Evolutionary conservation across 1,140 invertebrate genomes (phyloP).

Genomic region (Drosophila chauvacae): DNA sequence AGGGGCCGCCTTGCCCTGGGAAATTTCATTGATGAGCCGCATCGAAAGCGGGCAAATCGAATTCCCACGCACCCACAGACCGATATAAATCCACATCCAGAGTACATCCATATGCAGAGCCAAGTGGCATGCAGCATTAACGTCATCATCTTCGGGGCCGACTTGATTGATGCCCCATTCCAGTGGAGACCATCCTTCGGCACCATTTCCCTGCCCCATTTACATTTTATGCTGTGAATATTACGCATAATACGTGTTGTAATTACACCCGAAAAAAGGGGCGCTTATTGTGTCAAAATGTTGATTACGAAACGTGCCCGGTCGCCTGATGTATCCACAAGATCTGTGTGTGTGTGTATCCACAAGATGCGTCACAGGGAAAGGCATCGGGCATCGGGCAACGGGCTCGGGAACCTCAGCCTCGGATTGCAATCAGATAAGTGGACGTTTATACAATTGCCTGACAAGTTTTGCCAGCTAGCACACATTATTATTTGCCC

Average conservation of each 20-base stretch:
- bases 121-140: constrained; percentile 55
- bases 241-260: constrained; percentile 80
- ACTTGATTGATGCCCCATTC: constrained; percentile 36
- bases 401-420: constrained; percentile 6
- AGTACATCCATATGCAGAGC: constrained; percentile 23
- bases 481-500: constrained; percentile 22
- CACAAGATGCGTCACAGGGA: constrained; percentile 35
- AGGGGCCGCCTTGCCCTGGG: constrained; percentile 52
- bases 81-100: constrained; percentile 30
- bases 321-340: constrained; percentile 32
- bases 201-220: constrained; percentile 46
- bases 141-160: constrained; percentile 37
- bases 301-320: constrained; percentile 76
- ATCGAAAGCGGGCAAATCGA: constrained; percentile 31
- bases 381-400: not conserved
- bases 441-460: constrained; percentile 61
- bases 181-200: constrained; percentile 29
- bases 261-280: constrained; percentile 55
- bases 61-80: constrained; percentile 66
- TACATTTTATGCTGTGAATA: constrained; percentile 77
- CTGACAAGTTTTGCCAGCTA: constrained; percentile 61
- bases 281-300: constrained; percentile 76
- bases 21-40: constrained; percentile 73
- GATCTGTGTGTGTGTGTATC: constrained; percentile 24
- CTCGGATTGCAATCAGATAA: constrained; percentile 60